These are phyloP conservation scores for Hydrozoanthus tunicans DNA, from an alignment of 64 coral and sea anemone species.

Conservation along the genomic window DNA sequence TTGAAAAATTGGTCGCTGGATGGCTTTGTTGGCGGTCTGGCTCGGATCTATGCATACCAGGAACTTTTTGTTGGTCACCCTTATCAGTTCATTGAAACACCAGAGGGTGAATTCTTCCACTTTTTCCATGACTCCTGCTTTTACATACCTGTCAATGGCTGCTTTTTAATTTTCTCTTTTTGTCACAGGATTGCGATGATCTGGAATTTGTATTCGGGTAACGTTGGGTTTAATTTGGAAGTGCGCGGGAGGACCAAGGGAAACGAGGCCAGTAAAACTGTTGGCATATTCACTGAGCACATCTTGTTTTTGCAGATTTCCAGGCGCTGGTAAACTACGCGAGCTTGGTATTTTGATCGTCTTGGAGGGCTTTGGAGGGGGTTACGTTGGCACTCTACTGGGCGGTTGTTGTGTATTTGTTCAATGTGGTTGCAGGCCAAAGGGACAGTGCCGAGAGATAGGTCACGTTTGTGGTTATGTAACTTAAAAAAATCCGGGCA, in stretches of 20 bases:
- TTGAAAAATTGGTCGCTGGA: background rate
- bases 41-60: background rate
- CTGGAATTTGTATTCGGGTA: background rate
- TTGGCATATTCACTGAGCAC: background rate
- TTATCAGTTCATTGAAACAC: conserved; percentile 52
- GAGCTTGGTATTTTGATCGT: conserved; percentile 3
- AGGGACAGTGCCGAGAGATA: background rate
- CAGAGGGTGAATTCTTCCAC: conserved; percentile 45
- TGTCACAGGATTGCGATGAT: background rate
- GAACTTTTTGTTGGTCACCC: conserved; percentile 4
- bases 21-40: background rate
- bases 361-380: background rate
- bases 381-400: background rate
- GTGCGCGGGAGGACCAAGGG: background rate
- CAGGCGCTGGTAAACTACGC: background rate
- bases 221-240: background rate
- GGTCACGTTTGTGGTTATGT: background rate
- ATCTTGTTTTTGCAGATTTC: background rate
- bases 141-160: background rate
- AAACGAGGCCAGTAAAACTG: background rate
- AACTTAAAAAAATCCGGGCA: conserved; percentile 2
- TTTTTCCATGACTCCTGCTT: conserved; percentile 25
- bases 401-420: background rate
- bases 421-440: background rate
- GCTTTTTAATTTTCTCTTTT: background rate